Percentiles rank a stretch among this genome's conserved stretches.
Conservation (phyloP, 2,113 vertebrate genomes). For the Pontoporia blainvillei region DNA sequence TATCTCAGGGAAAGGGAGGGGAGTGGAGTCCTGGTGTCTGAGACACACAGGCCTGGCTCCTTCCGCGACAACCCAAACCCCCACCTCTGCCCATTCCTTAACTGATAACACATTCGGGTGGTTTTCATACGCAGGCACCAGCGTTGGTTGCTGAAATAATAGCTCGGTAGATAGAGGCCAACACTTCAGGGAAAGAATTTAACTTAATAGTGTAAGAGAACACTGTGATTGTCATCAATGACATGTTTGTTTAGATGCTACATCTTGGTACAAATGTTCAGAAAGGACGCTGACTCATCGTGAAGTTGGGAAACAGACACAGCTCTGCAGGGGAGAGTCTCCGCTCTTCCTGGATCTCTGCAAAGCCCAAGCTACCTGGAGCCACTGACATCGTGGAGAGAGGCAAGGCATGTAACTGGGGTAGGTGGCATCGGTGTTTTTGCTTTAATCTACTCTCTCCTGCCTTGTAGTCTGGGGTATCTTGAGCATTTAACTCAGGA, state of each 20-base stretch:
- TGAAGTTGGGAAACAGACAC: background rate
- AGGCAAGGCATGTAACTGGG: background rate
- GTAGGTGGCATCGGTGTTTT: background rate
- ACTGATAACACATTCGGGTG: background rate
- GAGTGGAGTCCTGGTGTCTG: no score
- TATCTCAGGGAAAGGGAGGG: background rate
- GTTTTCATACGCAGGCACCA: background rate
- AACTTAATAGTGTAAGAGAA: background rate
- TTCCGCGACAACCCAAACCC: background rate
- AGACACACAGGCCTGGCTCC: background rate
- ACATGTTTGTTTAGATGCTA: background rate
- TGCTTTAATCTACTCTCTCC: background rate
- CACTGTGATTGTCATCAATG: background rate
- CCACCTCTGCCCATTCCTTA: background rate
- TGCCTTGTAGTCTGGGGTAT: background rate
- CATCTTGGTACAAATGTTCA: background rate
- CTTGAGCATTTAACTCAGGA: background rate
- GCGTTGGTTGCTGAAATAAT: background rate
- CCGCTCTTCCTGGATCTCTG: background rate
- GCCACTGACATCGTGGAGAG: background rate
- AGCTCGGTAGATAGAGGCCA: background rate
- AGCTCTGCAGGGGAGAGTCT: background rate
- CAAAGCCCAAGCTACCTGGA: background rate
- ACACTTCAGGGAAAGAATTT: background rate
- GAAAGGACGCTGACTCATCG: background rate